These are phyloP conservation scores for Leptura quadrifasciata DNA, from an alignment of 2,888 invertebrate species.

Conservation along the genomic window DNA sequence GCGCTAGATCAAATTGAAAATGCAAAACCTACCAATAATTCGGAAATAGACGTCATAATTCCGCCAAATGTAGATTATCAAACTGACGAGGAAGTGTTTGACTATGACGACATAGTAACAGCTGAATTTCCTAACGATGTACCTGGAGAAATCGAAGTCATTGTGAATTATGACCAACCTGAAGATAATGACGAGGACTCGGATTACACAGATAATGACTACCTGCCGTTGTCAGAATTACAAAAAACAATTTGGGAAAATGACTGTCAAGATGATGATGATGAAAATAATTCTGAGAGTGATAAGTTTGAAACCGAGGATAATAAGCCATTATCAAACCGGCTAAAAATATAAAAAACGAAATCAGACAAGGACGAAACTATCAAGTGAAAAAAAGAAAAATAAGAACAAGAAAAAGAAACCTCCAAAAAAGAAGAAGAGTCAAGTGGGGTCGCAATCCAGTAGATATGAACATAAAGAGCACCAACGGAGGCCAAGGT, in stretches of 20 bases:
- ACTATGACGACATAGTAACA: constrained; percentile 21
- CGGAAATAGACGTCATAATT: constrained; percentile 24
- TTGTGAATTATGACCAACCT: background rate
- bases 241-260: too few species aligned
- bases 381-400: too few species aligned
- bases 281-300: background rate
- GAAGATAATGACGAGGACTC: constrained; percentile 22
- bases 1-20: constrained; percentile 29
- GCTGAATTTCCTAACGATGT: constrained; percentile 11
- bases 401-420: too few species aligned
- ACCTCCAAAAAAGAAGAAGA: too few species aligned
- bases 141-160: constrained; percentile 29
- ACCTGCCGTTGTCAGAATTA: too few species aligned
- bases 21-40: constrained; percentile 15
- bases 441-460: background rate
- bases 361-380: background rate
- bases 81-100: constrained; percentile 10
- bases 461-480: background rate
- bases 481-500: background rate
- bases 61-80: constrained; percentile 27
- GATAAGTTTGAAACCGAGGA: background rate
- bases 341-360: background rate
- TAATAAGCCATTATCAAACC: background rate
- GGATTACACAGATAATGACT: too few species aligned
- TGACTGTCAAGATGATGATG: too few species aligned